A percentile compares a stretch with the other conserved stretches of the same genome.
Evolutionary conservation across 2,113 vertebrate species (phyloP).

Genomic region (Tenebrosternarchus preto): DNA sequence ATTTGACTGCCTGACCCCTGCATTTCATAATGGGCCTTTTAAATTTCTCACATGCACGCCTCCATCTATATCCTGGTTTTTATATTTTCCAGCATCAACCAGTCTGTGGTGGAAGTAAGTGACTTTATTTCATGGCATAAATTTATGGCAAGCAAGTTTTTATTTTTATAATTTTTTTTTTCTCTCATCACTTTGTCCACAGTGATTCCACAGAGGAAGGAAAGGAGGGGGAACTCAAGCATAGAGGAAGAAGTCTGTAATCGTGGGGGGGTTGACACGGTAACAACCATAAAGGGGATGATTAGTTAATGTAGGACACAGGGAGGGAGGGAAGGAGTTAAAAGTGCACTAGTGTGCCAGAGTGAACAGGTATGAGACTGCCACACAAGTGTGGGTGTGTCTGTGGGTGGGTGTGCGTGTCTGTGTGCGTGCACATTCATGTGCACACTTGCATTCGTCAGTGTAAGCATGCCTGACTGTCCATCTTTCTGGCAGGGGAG

Average conservation of each 20-base stretch:
- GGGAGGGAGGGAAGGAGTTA: constrained; percentile 6
- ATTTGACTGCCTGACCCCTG: too few relatives aligned
- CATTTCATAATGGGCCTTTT: not conserved
- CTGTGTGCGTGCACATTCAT: constrained; percentile 44
- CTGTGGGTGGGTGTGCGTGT: constrained; percentile 38
- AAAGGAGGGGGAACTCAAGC: constrained; percentile 54
- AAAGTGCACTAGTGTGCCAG: constrained; percentile 40
- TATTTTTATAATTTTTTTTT: constrained; percentile 34
- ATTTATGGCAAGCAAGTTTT: constrained; percentile 61
- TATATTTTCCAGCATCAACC: not conserved
- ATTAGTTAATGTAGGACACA: constrained; percentile 30
- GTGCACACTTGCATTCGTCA: constrained; percentile 44
- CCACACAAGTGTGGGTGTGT: constrained; percentile 32
- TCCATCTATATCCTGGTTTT: not conserved
- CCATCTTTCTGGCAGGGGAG: constrained; percentile 18
- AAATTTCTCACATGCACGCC: not conserved
- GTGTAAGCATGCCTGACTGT: constrained; percentile 26
- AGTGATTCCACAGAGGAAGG: constrained; percentile 61
- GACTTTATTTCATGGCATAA: constrained; percentile 68
- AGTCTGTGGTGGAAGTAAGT: constrained; percentile 30
- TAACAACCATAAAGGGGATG: constrained; percentile 52
- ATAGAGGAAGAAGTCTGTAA: constrained; percentile 49
- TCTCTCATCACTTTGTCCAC: constrained; percentile 59
- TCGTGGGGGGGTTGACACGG: constrained; percentile 22
- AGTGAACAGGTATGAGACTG: constrained; percentile 36